A percentile compares a stretch with the other conserved stretches of the same genome.
These are phyloP conservation scores for Drosophila mimica DNA, from an alignment of 2,888 invertebrate species.

Conservation along the genomic window DNA sequence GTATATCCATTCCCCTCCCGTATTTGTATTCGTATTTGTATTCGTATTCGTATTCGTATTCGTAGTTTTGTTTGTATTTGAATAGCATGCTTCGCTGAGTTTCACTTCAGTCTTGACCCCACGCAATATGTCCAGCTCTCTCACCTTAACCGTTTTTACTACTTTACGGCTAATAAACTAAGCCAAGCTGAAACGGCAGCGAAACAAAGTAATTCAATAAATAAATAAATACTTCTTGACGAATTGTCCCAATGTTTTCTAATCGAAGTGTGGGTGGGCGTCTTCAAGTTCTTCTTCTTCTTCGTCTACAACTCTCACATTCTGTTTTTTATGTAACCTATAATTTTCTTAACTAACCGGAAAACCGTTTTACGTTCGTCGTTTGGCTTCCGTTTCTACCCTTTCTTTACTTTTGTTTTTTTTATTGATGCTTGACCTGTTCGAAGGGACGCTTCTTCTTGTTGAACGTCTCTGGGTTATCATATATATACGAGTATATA, in stretches of 20 bases:
- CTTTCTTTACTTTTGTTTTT: slow-evolving; percentile 10
- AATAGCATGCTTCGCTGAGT: slow-evolving; percentile 64
- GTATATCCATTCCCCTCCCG: not conserved
- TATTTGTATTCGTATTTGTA: slow-evolving; percentile 1
- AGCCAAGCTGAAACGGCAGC: slow-evolving; percentile 28
- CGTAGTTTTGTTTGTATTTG: slow-evolving; percentile 36
- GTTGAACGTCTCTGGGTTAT: slow-evolving; percentile 36
- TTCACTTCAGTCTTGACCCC: slow-evolving; percentile 75
- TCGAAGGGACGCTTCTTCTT: slow-evolving; percentile 15
- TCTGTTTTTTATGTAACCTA: slow-evolving; percentile 61
- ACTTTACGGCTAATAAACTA: slow-evolving; percentile 74
- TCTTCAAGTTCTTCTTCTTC: slow-evolving; percentile 7
- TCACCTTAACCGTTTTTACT: slow-evolving; percentile 55
- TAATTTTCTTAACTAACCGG: slow-evolving; percentile 73
- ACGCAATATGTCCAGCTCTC: slow-evolving; percentile 46
- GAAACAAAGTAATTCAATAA: slow-evolving; percentile 55
- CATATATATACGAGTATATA: too few relatives aligned
- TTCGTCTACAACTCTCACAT: not conserved
- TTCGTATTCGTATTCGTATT: slow-evolving; percentile 9
- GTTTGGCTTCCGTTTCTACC: slow-evolving; percentile 50
- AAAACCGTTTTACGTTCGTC: slow-evolving; percentile 64
- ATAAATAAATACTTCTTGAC: slow-evolving; percentile 58
- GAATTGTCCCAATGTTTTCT: slow-evolving; percentile 46
- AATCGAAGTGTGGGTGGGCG: not conserved
- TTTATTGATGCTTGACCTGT: slow-evolving; percentile 33